Conservation (phyloP, 2,113 vertebrate genomes). For the Gavia stellata region DNA sequence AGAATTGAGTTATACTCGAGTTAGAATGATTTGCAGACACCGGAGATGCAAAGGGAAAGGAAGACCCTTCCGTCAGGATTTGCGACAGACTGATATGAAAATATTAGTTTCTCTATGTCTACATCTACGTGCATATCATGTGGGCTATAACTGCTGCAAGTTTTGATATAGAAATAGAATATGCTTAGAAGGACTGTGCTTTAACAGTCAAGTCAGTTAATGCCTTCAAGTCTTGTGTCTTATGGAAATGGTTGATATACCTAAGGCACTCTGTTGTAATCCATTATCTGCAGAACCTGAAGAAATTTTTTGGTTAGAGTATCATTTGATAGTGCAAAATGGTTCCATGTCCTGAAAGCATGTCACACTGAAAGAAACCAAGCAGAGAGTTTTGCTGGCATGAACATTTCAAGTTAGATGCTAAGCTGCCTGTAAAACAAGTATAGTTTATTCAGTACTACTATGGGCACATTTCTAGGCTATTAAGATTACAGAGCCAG, state of each 20-base stretch:
- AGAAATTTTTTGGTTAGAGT: not conserved
- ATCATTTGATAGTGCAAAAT: slow-evolving; percentile 4
- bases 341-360: not conserved
- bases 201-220: not conserved
- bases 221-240: not conserved
- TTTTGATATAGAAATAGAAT: not conserved
- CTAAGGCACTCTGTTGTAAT: not conserved
- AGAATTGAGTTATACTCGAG: too few relatives aligned
- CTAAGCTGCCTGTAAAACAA: not conserved
- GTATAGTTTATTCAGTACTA: not conserved
- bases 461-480: not conserved
- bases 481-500: not conserved
- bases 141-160: not conserved
- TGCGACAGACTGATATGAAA: not conserved
- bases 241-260: not conserved
- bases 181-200: not conserved
- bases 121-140: not conserved
- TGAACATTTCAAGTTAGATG: not conserved
- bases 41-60: too few relatives aligned
- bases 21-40: too few relatives aligned
- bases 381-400: not conserved
- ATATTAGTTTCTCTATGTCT: not conserved
- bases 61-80: too few relatives aligned
- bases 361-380: not conserved
- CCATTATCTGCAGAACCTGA: slow-evolving; percentile 6